A percentile compares a stretch with the other conserved stretches of the same genome.
Evolutionary conservation across 2,113 vertebrate species (phyloP).

Genomic region (Myrmecophaga tridactyla): DNA sequence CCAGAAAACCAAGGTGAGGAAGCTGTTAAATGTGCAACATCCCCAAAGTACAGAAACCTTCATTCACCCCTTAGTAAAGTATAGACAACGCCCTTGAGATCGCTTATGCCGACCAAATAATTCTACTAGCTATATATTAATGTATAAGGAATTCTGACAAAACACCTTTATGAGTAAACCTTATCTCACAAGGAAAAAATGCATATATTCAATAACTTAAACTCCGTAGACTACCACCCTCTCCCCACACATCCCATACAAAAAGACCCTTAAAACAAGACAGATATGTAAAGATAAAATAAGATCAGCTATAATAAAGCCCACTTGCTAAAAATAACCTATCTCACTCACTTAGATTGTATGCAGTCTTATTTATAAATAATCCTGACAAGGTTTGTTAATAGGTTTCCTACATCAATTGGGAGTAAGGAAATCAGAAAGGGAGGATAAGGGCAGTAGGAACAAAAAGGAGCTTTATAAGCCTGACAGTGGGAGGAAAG

Average conservation of each 20-base stretch:
- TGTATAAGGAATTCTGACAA: neutral
- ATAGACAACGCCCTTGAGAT: neutral
- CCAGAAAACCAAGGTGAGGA: neutral
- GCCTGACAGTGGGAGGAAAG: neutral
- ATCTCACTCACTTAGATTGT: neutral
- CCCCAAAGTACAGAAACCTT: conserved; percentile 19
- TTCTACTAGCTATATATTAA: neutral
- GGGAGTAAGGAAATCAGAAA: neutral
- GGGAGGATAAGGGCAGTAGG: neutral
- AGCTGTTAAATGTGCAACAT: neutral
- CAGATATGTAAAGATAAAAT: neutral
- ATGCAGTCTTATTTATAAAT: neutral
- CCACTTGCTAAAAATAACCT: neutral
- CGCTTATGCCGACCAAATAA: neutral
- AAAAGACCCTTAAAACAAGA: neutral
- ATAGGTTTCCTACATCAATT: neutral
- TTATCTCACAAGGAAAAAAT: neutral
- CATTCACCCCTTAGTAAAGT: neutral
- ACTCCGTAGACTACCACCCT: neutral
- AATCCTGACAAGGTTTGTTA: neutral
- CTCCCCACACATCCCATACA: neutral
- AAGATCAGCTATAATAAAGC: neutral
- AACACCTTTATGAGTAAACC: neutral
- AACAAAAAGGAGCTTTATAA: neutral
- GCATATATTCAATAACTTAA: neutral